Evolutionary conservation across 1,140 invertebrate species (phyloP).

Genomic region (Coelopa frigida): DNA sequence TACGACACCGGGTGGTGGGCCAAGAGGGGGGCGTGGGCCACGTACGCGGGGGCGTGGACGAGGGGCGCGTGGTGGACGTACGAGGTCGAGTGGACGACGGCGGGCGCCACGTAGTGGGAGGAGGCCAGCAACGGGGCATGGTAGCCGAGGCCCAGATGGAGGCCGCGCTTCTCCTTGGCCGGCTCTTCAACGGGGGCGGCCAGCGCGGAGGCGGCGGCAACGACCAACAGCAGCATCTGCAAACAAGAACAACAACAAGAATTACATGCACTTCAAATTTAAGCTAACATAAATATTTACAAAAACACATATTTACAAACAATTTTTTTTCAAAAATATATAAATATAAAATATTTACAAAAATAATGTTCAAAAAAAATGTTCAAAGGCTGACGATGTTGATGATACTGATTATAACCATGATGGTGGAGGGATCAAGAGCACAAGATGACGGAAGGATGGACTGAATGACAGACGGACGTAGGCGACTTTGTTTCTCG

Average conservation of each 20-base stretch:
- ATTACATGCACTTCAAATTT: background rate
- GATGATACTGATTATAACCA: no score
- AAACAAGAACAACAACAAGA: background rate
- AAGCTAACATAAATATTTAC: no score
- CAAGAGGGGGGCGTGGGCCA: conserved; percentile 18
- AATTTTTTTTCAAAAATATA: no score
- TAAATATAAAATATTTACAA: no score
- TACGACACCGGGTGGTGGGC: conserved; percentile 24
- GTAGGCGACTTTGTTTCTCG: no score
- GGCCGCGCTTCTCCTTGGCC: conserved; percentile 32
- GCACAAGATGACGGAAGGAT: no score
- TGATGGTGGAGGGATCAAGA: no score
- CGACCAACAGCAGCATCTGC: conserved; percentile 21
- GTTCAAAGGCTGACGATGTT: no score
- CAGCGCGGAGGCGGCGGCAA: conserved; percentile 21
- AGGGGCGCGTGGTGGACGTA: conserved; percentile 32
- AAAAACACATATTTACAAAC: no score
- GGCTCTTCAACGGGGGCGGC: conserved; percentile 31
- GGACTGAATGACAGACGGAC: no score
- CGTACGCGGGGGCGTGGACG: conserved; percentile 12
- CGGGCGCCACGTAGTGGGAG: conserved; percentile 30
- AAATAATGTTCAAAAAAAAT: no score
- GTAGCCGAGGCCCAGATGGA: conserved; percentile 31
- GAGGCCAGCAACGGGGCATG: conserved; percentile 35
- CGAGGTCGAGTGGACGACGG: conserved; percentile 33